Evolutionary conservation across 2,888 invertebrate genomes (phyloP).

Genomic region (Tipula vernalis): DNA sequence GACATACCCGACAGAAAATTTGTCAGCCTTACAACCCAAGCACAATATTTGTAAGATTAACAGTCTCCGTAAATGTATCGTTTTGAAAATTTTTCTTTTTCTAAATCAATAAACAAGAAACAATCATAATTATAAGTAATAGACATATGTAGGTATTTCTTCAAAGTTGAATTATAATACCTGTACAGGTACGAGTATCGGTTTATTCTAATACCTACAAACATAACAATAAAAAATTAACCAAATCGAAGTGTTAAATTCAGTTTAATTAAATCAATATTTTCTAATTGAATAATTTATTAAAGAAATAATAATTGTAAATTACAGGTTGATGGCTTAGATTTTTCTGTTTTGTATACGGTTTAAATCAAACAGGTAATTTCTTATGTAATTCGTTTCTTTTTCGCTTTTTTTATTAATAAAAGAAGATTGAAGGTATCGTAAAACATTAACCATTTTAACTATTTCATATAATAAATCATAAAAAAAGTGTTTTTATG

Average conservation of each 20-base stretch:
- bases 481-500: background rate
- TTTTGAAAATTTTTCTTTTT: no score
- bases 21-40: no score
- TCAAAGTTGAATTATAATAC: no score
- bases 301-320: background rate
- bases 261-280: background rate
- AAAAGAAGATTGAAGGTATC: background rate
- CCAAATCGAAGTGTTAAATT: background rate
- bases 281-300: background rate
- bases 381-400: background rate
- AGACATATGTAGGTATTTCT: no score
- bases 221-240: background rate
- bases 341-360: background rate
- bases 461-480: background rate
- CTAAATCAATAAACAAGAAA: no score
- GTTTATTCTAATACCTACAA: no score
- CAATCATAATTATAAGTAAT: no score
- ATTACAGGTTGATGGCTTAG: background rate
- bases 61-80: no score
- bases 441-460: background rate
- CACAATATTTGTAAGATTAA: no score
- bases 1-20: no score
- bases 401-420: background rate
- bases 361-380: background rate
- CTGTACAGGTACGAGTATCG: no score